Percentiles rank a stretch among this genome's conserved stretches.
phyloP scores from a whole-genome alignment of 2,888 invertebrate species.

The Cyaniris semiargus region DNA sequence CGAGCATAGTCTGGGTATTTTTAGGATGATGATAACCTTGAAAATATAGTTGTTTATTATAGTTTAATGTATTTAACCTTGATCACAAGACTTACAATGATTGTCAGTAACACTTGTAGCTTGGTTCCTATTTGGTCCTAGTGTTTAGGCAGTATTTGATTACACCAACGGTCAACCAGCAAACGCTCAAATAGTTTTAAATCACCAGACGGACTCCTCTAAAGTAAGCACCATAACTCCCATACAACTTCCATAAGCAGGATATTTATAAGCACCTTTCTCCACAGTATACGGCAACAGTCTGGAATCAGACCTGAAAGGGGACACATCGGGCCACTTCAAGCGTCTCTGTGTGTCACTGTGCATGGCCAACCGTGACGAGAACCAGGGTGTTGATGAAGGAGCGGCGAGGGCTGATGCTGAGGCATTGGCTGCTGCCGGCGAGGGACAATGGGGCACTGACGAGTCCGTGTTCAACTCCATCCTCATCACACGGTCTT shows the following conservation, averaged over 20 bases:
- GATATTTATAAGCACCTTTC: slow-evolving; percentile 17
- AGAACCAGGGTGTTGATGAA: slow-evolving; percentile 92
- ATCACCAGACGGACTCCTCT: not conserved
- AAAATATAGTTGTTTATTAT: not conserved
- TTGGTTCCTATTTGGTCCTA: not conserved
- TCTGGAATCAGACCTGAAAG: slow-evolving; percentile 92
- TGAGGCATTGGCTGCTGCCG: slow-evolving; percentile 87
- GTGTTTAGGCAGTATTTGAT: not conserved
- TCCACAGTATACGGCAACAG: slow-evolving; percentile 88
- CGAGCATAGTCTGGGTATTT: not conserved
- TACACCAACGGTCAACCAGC: not conserved
- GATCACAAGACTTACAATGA: not conserved
- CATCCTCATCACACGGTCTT: slow-evolving; percentile 92
- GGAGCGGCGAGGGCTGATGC: slow-evolving; percentile 91
- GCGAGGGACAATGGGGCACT: slow-evolving; percentile 93
- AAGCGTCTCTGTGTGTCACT: slow-evolving; percentile 93
- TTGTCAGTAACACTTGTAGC: not conserved
- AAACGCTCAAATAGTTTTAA: not conserved
- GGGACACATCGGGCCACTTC: slow-evolving; percentile 98
- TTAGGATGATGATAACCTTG: not conserved
- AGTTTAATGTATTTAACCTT: not conserved
- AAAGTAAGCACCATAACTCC: not conserved
- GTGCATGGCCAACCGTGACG: slow-evolving; percentile 93
- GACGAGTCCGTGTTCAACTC: slow-evolving; percentile 94
- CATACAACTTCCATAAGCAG: too few relatives aligned